Conservation (phyloP, 2,113 vertebrate genomes). For the Silurus glanis region DNA sequence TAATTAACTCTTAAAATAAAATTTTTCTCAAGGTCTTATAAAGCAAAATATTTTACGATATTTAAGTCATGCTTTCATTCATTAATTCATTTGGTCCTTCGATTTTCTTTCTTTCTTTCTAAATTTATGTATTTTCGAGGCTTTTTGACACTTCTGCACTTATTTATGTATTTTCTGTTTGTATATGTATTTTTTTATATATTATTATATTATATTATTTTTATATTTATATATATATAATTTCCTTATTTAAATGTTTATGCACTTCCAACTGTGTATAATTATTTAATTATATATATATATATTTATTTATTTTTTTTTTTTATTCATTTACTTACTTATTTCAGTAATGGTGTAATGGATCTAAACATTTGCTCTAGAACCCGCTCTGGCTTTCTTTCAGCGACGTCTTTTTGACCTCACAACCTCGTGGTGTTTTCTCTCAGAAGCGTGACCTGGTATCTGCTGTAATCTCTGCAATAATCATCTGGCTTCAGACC, state of each 20-base stretch:
- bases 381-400: neutral
- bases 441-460: neutral
- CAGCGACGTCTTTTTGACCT: neutral
- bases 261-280: neutral
- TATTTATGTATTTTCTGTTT: too few relatives aligned
- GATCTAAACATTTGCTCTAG: neutral
- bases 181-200: too few relatives aligned
- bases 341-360: neutral
- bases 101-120: too few relatives aligned
- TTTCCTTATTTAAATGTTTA: too few relatives aligned
- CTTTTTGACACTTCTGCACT: too few relatives aligned
- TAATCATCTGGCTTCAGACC: neutral
- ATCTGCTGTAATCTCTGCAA: neutral
- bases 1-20: too few relatives aligned
- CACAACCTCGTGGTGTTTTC: neutral
- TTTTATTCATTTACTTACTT: neutral
- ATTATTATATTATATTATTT: neutral
- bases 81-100: too few relatives aligned
- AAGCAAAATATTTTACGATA: neutral
- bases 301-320: too few relatives aligned
- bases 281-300: neutral
- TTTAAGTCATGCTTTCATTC: too few relatives aligned
- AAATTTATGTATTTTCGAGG: too few relatives aligned
- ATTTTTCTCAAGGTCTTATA: neutral
- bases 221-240: neutral